Base-by-base conservation (phyloP, 2,888 invertebrate genomes). In the Aspidapion aeneum region DNA sequence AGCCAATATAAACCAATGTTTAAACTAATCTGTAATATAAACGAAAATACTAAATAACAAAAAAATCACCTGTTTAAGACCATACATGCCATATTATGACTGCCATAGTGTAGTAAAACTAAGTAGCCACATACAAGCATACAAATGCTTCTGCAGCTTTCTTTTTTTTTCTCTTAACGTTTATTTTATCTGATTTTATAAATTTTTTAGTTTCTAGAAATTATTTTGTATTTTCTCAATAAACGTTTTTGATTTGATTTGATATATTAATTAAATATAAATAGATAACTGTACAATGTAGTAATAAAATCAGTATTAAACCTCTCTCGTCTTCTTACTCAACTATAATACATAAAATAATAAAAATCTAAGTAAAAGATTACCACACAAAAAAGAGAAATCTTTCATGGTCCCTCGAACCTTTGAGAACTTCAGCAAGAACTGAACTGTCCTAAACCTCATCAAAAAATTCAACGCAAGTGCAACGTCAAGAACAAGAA, bases 181-280 rank as follows among this genome's bases (percentile, higher is more conserved):
- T 49, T 12, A 55, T 49, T 17, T 51, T 48, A 22, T n/a, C 56
- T 56, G 50, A n/a, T 51, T 48, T 48, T 52, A 35, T 18, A 49
- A 2, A 51, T 16, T 2, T 21, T 18, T 17, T 57, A 52, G 51
- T 1, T 54, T 57, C 16, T 19, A 50, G 5, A 58, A 21, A 60
- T 18, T 12, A 56, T 22, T 21, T n/a, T 57, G 18, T n/a, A n/a
- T n/a, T n/a, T n/a, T n/a, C n/a, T n/a, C n/a, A n/a, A n/a, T n/a
- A n/a, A n/a, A n/a, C n/a, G n/a, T n/a, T n/a, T n/a, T n/a, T n/a
- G n/a, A n/a, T n/a, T n/a, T n/a, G n/a, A n/a, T n/a, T n/a, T n/a
- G 20, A 35, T 60, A 56, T 60, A 22, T 7, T 17, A 20, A 19
- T 17, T 54, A 50, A 49, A 18, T 35, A 35, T 35, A 35, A 35